Base-by-base conservation (phyloP, 2,113 vertebrate genomes). In the Anser brachyrhynchus region DNA sequence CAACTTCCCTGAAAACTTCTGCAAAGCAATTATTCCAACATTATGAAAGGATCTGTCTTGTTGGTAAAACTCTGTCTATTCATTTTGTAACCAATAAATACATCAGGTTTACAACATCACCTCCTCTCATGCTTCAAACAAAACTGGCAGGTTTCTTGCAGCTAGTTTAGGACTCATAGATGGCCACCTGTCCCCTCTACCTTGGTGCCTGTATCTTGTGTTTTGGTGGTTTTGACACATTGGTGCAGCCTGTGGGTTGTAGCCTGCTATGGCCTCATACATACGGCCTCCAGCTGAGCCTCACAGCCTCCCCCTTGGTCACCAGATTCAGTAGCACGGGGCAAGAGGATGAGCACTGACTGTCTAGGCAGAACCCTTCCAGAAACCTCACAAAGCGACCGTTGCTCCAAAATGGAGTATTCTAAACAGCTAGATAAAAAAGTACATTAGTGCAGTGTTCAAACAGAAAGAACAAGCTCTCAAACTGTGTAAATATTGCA, bases 1-100 rank as follows among this genome's bases (percentile, higher is more conserved):
- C 66, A 96, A 95, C 94, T 92, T 84, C 39, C 31, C n/a, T 49
- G 13, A 82, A 87, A 94, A 81, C 58, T 94, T 92, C 57, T 57
- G 82, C 67, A 84, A 91, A 75, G 26, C 70, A 82, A 66, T 89
- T 44, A 19, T 17, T 77, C 41, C 69, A 80, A 29, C 29, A 12
- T 10, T 29, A 55, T n/a, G 15, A 84, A 84, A 87, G 21, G 22
- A 49, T 88, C 43, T 66, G 16, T 59, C 61, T 73, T 57, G 75
- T 22, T 5, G 10, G 21, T 39, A 83, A 79, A 61, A 7, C 39
- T 31, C 2, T 1, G 3, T 31, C 61, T 90, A 59, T 58, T 86
- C 79, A 25, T 74, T 94, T 79, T 80, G 55, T 49, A 75, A 87
- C 18, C 46, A 65, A 31, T 33, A 37, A 88, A 28, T 14, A n/a